Percentiles rank a stretch among this genome's conserved stretches.
These are phyloP conservation scores for Chloroceryle amazona DNA, from an alignment of 2,797 vertebrate species.

Conservation along the genomic window DNA sequence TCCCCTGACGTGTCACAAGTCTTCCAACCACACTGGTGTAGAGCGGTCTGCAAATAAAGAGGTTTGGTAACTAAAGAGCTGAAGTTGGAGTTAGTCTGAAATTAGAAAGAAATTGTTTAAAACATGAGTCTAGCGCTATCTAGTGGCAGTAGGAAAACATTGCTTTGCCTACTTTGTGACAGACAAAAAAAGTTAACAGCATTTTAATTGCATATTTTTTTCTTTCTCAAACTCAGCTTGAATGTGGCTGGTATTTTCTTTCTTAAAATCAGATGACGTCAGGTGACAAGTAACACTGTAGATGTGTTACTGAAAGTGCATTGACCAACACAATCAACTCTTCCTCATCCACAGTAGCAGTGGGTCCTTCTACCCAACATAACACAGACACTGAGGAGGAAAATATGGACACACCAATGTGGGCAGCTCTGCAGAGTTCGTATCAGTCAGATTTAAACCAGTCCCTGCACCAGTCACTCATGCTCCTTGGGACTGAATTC, in stretches of 20 bases:
- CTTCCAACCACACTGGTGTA: slow-evolving; percentile 36
- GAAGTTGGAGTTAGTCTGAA: neutral
- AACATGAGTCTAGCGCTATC: slow-evolving; percentile 49
- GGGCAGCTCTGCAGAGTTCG: accelerated
- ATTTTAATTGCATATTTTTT: neutral
- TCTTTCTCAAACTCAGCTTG: neutral
- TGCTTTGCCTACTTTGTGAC: neutral
- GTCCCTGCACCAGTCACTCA: neutral
- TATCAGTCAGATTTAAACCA: neutral
- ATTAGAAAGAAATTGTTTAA: slow-evolving; percentile 13
- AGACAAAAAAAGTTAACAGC: neutral
- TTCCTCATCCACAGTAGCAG: neutral
- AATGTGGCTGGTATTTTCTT: neutral
- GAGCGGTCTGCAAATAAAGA: slow-evolving; percentile 42
- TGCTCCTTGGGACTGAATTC: neutral
- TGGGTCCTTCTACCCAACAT: neutral
- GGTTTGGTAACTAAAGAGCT: slow-evolving; percentile 20
- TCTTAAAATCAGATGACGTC: neutral
- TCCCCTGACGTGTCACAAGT: neutral
- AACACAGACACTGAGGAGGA: neutral
- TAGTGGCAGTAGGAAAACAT: slow-evolving; percentile 20
- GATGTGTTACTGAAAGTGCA: neutral
- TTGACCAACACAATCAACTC: neutral
- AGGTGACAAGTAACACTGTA: neutral
- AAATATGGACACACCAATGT: accelerated